A percentile compares a stretch with the other conserved stretches of the same genome.
phyloP scores from a whole-genome alignment of 2,888 invertebrate genomes.

The Meiosimyza decipiens region DNA sequence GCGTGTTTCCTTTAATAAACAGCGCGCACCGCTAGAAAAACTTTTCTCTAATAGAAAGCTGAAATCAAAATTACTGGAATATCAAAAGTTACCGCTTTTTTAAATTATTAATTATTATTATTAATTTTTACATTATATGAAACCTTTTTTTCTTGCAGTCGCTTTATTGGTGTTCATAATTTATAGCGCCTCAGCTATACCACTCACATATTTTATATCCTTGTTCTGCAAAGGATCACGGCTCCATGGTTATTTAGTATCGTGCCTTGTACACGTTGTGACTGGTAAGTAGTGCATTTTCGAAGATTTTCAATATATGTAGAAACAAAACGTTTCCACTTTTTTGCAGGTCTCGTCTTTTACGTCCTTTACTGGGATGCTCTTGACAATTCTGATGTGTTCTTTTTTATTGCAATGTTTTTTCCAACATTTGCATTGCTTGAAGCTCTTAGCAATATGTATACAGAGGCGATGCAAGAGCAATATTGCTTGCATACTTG shows the following conservation, averaged over 20 bases:
- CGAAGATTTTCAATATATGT: neutral
- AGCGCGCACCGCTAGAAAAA: too few relatives aligned
- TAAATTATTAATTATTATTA: too few relatives aligned
- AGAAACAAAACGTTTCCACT: neutral
- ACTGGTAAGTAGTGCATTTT: constrained; percentile 42
- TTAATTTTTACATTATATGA: neutral
- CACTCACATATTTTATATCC: constrained; percentile 77
- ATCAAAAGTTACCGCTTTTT: too few relatives aligned
- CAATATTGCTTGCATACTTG: constrained; percentile 48
- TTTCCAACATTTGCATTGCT: constrained; percentile 55
- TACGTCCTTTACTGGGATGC: constrained; percentile 58
- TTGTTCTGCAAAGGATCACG: constrained; percentile 76
- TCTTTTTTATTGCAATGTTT: constrained; percentile 49
- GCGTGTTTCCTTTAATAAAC: too few relatives aligned
- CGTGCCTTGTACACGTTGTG: constrained; percentile 69
- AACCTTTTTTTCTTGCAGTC: constrained; percentile 64
- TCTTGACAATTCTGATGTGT: constrained; percentile 49
- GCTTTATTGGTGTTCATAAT: constrained; percentile 73
- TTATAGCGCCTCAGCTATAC: constrained; percentile 78
- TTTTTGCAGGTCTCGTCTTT: constrained; percentile 46
- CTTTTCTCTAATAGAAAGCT: too few relatives aligned
- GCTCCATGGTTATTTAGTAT: constrained; percentile 75
- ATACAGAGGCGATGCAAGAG: constrained; percentile 47
- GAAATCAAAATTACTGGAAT: too few relatives aligned
- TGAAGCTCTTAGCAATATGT: constrained; percentile 56